Evolutionary conservation across 2,797 vertebrate genomes (phyloP).

Genomic region (Acanthiza pusilla): DNA sequence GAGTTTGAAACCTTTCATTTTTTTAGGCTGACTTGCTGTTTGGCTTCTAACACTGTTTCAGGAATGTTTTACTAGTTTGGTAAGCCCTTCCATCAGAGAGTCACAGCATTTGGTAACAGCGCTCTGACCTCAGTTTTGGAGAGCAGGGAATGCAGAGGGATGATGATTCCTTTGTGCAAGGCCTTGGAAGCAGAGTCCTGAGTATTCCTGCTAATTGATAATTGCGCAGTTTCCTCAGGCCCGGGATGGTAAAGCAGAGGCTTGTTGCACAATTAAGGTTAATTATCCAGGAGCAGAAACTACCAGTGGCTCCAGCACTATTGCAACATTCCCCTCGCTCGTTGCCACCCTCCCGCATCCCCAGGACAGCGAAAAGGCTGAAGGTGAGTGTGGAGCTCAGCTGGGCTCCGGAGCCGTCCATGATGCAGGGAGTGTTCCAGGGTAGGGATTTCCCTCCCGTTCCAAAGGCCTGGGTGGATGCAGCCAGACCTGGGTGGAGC

Average conservation of each 20-base stretch:
- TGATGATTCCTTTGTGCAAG: neutral
- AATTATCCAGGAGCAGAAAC: conserved; percentile 39
- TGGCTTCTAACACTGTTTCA: neutral
- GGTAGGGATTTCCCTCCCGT: neutral
- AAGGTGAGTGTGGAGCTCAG: neutral
- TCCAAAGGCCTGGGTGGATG: neutral
- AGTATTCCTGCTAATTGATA: neutral
- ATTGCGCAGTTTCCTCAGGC: conserved; percentile 2
- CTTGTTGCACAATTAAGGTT: conserved; percentile 40
- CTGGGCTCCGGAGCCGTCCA: fast-evolving
- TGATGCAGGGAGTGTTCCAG: neutral
- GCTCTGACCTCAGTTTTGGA: neutral
- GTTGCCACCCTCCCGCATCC: neutral
- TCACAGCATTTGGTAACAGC: fast-evolving
- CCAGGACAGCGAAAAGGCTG: neutral
- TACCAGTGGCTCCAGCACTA: neutral
- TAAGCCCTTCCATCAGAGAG: neutral
- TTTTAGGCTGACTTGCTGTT: neutral
- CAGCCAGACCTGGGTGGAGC: neutral
- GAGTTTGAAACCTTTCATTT: neutral
- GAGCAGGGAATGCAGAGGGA: neutral
- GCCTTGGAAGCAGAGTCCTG: neutral
- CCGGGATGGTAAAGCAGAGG: conserved; percentile 39
- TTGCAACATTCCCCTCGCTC: neutral
- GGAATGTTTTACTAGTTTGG: neutral